These are phyloP conservation scores for Phytoseiulus persimilis DNA, from an alignment of 2,888 invertebrate genomes.

Conservation along the genomic window DNA sequence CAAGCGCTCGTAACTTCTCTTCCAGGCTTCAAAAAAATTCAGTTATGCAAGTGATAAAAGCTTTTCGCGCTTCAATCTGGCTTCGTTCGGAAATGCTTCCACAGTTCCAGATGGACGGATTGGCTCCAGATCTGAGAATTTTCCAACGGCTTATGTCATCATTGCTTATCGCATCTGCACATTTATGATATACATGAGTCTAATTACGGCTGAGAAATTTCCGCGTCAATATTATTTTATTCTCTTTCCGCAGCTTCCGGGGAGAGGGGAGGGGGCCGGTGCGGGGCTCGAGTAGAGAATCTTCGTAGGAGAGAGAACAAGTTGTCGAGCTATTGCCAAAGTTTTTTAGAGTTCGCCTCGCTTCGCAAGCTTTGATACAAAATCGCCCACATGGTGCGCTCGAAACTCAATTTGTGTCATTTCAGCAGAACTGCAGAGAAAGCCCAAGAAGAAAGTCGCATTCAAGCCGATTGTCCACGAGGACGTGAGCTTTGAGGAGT, in stretches of 20 bases:
- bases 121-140: not conserved
- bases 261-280: too few relatives aligned
- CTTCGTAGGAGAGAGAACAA: too few relatives aligned
- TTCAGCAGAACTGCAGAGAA: constrained; percentile 12
- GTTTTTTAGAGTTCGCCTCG: not conserved
- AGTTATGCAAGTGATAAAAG: not conserved
- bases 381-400: not conserved
- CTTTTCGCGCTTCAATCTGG: not conserved
- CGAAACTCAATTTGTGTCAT: not conserved
- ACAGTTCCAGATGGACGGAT: not conserved
- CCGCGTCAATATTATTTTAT: too few relatives aligned
- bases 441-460: constrained; percentile 23
- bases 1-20: not conserved
- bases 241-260: too few relatives aligned
- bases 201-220: too few relatives aligned
- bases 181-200: too few relatives aligned
- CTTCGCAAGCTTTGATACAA: not conserved
- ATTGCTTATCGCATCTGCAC: too few relatives aligned
- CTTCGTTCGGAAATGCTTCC: not conserved
- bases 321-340: not conserved
- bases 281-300: too few relatives aligned
- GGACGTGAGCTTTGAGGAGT: constrained; percentile 29
- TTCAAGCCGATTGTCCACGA: constrained; percentile 29
- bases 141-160: not conserved
- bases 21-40: not conserved